Base-by-base conservation (phyloP, 64 coral and sea anemone species). In the Montipora foliosa region DNA sequence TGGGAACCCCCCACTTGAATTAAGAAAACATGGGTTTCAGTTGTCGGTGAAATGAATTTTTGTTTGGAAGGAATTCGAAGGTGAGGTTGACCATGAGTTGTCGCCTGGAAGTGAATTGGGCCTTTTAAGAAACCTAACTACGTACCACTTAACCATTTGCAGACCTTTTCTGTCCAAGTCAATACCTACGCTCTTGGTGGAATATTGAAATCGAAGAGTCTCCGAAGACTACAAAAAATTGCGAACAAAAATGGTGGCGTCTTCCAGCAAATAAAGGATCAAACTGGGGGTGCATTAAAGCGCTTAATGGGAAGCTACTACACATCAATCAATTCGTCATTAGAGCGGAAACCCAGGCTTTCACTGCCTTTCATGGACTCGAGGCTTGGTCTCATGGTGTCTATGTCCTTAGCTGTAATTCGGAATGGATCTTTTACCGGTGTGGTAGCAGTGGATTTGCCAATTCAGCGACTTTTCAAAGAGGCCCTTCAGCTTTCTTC, bases 141-240 rank as follows among this genome's bases (percentile, higher is more conserved):
- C 29, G 29, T 37, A 37, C 20, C 5, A 21, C 5, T 21, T 81
- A 64, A 16, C 47, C n/a, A 10, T 71, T 71, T 71, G 19, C 19
- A 86, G 82, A 86, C 70, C 82, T 7, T 13, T 10, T 49, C 62
- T 20, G 64, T 72, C 17, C 82, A 86, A 72, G 25, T 86, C 9
- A 86, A 86, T 44, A 86, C 82, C 7, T 86, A 86, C 66, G 82
- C 82, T 49, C 82, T 86, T 70, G 82, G 82, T 50, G 12, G 16
- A 12, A 45, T 29, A 8, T 15, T 86, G 45, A 14, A 17, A 0
- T 0, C 0, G 6, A 70, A 8, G 6, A 47, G 82, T n/a, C 82
- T 86, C 19, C 64, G 29, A 86, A 70, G 82, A 70, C n/a, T 86
- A 20, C 62, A 67, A 86, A 86, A 15, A 50, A 86, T 86, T 50